Evolutionary conservation across 2,888 invertebrate species (phyloP), one percentile per base, ranked within the genome.

Genomic region (Bembecia ichneumoniformis): DNA sequence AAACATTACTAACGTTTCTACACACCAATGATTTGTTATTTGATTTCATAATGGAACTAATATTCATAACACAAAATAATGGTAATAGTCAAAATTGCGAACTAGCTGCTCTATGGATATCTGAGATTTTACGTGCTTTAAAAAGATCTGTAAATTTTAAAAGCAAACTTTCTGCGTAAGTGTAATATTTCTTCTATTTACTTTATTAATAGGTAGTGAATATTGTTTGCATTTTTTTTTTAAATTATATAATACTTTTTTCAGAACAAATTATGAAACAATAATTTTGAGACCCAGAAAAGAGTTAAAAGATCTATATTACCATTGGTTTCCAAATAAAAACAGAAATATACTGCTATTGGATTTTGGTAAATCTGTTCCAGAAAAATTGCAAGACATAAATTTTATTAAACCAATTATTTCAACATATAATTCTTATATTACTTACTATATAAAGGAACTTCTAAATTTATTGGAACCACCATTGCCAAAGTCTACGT

Each of bases 91-190:
- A 59, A 7, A 59, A 66, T 63, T 66, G 77, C 43, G 60, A 69
- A 7, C 65, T 88, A 15, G 87, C 89, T 55, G 82, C 89, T n/a
- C 65, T 88, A 28, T 90, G 90, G 90, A 68, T 88, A 15, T 81
- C 79, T 48, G 77, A 88, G 59, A 86, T 90, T 56, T 71, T 84
- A 45, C 68, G 69, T 50, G 80, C 87, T 53, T 68, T 81, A 20
- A 60, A 74, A 46, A 88, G 81, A 65, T 73, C 80, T 1, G 77
- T 78, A 55, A 56, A 71, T 7, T 80, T 81, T 59, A 55, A 63
- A 35, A 60, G 61, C 17, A 76, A 62, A 59, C 58, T 72, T 17
- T 64, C 68, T 49, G 67, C 61, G 82, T 82, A 64, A 76, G 73
- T 63, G 52, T 46, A 15, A 44, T 43, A 4, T 7, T 28, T 28